Conservation (phyloP, 2,888 invertebrate genomes). For the Andrena minutula region DNA sequence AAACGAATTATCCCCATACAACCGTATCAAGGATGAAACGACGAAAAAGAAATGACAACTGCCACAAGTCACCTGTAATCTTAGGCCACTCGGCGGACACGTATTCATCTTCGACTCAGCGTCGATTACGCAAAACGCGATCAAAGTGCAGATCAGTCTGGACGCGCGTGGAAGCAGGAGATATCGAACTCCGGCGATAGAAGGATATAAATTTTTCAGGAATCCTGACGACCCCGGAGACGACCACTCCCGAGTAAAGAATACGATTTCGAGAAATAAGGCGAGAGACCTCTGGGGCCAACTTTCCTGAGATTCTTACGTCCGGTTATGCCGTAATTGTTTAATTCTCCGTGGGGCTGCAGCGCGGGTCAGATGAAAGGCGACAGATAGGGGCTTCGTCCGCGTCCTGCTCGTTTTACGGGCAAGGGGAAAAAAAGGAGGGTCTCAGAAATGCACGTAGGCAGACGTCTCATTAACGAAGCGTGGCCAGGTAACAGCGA, state of each 20-base stretch:
- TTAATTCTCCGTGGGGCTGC: slow-evolving; percentile 73
- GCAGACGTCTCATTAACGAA: slow-evolving; percentile 70
- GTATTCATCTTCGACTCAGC: slow-evolving; percentile 31
- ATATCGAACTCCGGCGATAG: neutral
- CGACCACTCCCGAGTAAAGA: neutral
- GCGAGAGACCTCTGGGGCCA: slow-evolving; percentile 44
- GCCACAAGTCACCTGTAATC: neutral
- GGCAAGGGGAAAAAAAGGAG: slow-evolving; percentile 35
- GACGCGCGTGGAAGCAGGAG: neutral
- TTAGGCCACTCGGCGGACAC: neutral
- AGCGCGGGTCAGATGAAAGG: slow-evolving; percentile 73
- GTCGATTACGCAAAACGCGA: slow-evolving; percentile 17
- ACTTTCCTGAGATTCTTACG: slow-evolving; percentile 70
- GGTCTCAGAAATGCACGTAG: slow-evolving; percentile 62
- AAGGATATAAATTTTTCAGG: slow-evolving; percentile 29
- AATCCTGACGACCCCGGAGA: slow-evolving; percentile 22
- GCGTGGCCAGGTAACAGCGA: slow-evolving; percentile 56
- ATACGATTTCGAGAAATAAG: slow-evolving; percentile 38
- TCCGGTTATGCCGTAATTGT: slow-evolving; percentile 73
- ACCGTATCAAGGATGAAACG: slow-evolving; percentile 12
- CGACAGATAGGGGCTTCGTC: slow-evolving; percentile 63
- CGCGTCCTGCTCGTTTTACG: slow-evolving; percentile 50
- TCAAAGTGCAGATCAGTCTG: slow-evolving; percentile 7
- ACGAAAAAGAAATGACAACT: slow-evolving; percentile 3
- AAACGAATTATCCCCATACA: slow-evolving; percentile 18